A percentile compares a stretch with the other conserved stretches of the same genome.
phyloP scores from a whole-genome alignment of 2,888 invertebrate species.

The Melinaea menophilus region DNA sequence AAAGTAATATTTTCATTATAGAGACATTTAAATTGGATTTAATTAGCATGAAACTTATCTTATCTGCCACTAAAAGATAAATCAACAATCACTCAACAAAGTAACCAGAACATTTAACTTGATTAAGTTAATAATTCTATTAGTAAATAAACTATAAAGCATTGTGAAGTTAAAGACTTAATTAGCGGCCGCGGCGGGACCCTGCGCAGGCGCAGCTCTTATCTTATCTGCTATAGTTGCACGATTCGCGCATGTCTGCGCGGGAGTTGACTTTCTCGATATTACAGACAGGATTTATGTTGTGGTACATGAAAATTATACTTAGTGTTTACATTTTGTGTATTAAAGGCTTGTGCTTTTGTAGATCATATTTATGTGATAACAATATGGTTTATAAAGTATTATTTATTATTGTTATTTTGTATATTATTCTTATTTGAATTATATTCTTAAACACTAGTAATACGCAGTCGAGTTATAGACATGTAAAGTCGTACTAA shows the following conservation, averaged over 20 bases:
- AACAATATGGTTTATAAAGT: slow-evolving; percentile 8
- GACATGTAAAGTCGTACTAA: too few species aligned
- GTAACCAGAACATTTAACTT: slow-evolving; percentile 24
- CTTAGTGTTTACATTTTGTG: slow-evolving; percentile 19
- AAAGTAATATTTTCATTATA: too few species aligned
- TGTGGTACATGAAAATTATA: slow-evolving; percentile 32
- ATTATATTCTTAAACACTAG: not conserved
- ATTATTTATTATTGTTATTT: not conserved
- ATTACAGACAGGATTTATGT: slow-evolving; percentile 42
- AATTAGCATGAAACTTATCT: slow-evolving; percentile 7
- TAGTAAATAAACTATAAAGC: slow-evolving; percentile 60
- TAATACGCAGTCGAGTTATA: too few species aligned
- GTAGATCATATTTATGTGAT: slow-evolving; percentile 7
- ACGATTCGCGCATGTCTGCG: slow-evolving; percentile 49
- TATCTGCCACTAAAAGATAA: slow-evolving; percentile 14
- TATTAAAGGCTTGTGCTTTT: slow-evolving; percentile 13
- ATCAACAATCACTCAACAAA: slow-evolving; percentile 27
- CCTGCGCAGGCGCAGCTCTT: slow-evolving; percentile 59
- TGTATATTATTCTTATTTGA: too few species aligned
- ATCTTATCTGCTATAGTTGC: slow-evolving; percentile 60
- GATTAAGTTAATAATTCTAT: slow-evolving; percentile 39
- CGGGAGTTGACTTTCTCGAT: slow-evolving; percentile 45
- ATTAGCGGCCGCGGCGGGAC: slow-evolving; percentile 71
- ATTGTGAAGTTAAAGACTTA: slow-evolving; percentile 70
- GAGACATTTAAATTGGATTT: too few species aligned